Percentiles rank a stretch among this genome's conserved stretches.
These are phyloP conservation scores for Ginglymostoma cirratum DNA, from an alignment of 2,113 vertebrate species.

Conservation along the genomic window DNA sequence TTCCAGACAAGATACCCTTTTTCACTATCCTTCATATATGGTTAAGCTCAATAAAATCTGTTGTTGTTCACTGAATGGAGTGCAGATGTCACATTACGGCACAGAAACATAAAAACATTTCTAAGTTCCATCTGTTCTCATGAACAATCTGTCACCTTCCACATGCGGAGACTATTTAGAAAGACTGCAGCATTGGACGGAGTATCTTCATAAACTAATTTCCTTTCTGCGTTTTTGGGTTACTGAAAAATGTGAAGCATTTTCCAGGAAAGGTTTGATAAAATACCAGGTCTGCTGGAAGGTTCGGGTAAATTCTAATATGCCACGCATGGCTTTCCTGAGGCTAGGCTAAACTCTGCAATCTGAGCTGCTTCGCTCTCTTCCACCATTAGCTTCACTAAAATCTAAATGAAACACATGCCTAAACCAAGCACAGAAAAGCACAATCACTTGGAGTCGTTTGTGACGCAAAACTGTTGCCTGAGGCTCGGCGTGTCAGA, in stretches of 20 bases:
- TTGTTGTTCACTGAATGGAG: too few relatives aligned
- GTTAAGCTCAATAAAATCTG: too few relatives aligned
- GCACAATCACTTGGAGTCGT: background rate
- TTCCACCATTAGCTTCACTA: background rate
- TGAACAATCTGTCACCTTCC: background rate
- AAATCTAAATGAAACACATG: background rate
- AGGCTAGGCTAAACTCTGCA: background rate
- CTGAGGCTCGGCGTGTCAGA: background rate
- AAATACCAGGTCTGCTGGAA: background rate
- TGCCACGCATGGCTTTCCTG: background rate
- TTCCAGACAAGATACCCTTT: too few relatives aligned
- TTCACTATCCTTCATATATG: too few relatives aligned
- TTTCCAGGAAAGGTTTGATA: slow-evolving; percentile 9
- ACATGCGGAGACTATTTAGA: background rate
- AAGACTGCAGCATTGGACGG: background rate
- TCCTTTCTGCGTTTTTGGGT: background rate
- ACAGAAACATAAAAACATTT: background rate
- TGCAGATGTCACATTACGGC: too few relatives aligned
- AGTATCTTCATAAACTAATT: background rate
- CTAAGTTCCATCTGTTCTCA: background rate
- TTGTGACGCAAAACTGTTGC: background rate
- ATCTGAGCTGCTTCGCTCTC: background rate
- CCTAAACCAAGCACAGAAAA: background rate
- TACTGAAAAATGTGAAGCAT: background rate
- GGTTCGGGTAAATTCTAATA: background rate